Evolutionary conservation across 2,113 vertebrate genomes (phyloP).

Genomic region (Mustela nigripes): DNA sequence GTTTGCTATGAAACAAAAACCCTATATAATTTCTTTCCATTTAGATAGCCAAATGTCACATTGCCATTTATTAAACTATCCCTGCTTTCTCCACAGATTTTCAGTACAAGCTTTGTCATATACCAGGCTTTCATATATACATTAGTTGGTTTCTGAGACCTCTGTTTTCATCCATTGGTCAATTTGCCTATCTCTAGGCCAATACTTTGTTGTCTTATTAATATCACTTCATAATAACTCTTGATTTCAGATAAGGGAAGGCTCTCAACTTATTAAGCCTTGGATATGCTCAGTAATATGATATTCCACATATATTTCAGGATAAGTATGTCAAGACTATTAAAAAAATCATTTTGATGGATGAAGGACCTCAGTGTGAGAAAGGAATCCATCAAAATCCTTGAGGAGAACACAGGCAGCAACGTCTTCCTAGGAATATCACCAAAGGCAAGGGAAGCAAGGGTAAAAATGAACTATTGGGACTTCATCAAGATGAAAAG

Average conservation of each 20-base stretch:
- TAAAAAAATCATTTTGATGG: background rate
- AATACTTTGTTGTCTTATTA: background rate
- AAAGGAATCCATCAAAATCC: too few species aligned
- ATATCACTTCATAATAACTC: background rate
- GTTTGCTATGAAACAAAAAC: background rate
- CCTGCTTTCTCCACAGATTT: background rate
- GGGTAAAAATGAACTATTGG: too few species aligned
- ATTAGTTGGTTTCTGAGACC: background rate
- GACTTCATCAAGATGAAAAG: too few species aligned
- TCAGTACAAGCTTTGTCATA: background rate
- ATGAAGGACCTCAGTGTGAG: too few species aligned
- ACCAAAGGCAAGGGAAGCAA: too few species aligned
- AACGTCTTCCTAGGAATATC: too few species aligned
- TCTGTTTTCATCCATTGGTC: background rate
- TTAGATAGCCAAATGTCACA: background rate
- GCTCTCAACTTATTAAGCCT: background rate
- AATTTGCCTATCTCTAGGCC: background rate
- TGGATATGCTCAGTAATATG: background rate
- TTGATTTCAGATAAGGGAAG: background rate
- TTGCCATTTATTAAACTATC: background rate
- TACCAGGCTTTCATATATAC: background rate
- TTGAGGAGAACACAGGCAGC: too few species aligned
- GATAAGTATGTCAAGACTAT: background rate
- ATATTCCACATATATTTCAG: slow-evolving; percentile 16
- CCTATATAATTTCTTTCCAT: background rate